A percentile compares a stretch with the other conserved stretches of the same genome.
Evolutionary conservation across 2,797 vertebrate genomes (phyloP).

Genomic region (Poecilia wingei): DNA sequence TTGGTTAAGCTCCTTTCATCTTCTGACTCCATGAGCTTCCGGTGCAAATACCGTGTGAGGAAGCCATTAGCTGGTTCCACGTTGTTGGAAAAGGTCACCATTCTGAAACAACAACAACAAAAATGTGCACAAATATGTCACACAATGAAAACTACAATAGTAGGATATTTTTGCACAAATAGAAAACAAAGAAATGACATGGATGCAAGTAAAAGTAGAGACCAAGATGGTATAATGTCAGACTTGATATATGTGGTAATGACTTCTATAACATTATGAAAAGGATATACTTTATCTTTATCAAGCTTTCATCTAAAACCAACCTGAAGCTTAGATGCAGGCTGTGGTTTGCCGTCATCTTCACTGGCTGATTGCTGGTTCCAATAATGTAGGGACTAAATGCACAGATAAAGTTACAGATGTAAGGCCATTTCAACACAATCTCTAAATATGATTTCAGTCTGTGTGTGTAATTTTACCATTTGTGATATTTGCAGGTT

Average conservation of each 20-base stretch:
- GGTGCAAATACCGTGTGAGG: constrained; percentile 93
- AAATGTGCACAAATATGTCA: background rate
- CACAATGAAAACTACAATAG: background rate
- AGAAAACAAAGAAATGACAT: no score
- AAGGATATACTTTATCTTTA: background rate
- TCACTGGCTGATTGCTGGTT: constrained; percentile 97
- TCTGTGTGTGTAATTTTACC: constrained; percentile 77
- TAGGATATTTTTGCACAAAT: background rate
- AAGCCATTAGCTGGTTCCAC: constrained; percentile 98
- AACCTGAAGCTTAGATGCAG: constrained; percentile 98
- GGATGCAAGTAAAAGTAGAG: background rate
- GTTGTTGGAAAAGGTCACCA: constrained; percentile 98
- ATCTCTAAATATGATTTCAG: background rate
- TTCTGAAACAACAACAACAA: constrained; percentile 74
- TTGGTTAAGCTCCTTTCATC: constrained; percentile 88
- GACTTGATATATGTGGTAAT: background rate
- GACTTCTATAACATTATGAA: background rate
- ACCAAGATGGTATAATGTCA: background rate
- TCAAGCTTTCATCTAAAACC: constrained; percentile 19
- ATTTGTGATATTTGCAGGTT: constrained; percentile 99
- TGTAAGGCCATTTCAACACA: background rate
- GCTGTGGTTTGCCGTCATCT: constrained; percentile 95
- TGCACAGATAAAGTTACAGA: constrained; percentile 15
- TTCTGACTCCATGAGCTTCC: constrained; percentile 96
- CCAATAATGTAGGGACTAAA: constrained; percentile 95